Evolutionary conservation across 2,888 invertebrate genomes (phyloP).

Genomic region (Drosophila anomalipes): DNA sequence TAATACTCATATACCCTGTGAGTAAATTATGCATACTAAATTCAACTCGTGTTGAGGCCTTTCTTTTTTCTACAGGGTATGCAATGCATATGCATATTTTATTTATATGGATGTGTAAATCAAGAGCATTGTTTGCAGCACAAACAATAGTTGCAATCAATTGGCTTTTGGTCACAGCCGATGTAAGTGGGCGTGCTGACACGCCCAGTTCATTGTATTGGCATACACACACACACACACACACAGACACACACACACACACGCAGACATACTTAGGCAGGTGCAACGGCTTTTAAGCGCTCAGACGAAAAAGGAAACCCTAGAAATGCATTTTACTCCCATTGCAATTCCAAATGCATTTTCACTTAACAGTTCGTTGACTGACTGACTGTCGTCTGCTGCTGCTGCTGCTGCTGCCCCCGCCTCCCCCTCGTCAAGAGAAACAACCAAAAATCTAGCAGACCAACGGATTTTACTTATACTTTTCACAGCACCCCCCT

Average conservation of each 20-base stretch:
- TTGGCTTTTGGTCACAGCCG: slow-evolving; percentile 12
- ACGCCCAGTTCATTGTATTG: slow-evolving; percentile 44
- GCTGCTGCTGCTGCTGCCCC: too few relatives aligned
- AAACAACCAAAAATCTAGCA: slow-evolving; percentile 5
- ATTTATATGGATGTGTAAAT: slow-evolving; percentile 8
- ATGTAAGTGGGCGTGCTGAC: slow-evolving; percentile 19
- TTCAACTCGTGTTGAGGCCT: not conserved
- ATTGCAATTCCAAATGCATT: slow-evolving; percentile 55
- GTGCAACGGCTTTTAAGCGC: slow-evolving; percentile 60
- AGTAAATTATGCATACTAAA: too few relatives aligned
- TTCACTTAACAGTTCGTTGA: slow-evolving; percentile 68
- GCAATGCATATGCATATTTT: not conserved
- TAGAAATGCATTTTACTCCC: slow-evolving; percentile 62
- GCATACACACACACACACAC: not conserved
- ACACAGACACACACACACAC: slow-evolving; percentile 1
- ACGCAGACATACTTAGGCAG: slow-evolving; percentile 21
- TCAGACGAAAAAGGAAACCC: slow-evolving; percentile 54
- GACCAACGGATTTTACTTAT: slow-evolving; percentile 48
- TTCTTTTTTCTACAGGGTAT: slow-evolving; percentile 3
- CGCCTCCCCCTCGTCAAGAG: not conserved
- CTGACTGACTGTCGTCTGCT: slow-evolving; percentile 62
- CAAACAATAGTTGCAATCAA: slow-evolving; percentile 60
- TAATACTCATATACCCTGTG: not conserved
- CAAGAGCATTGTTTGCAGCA: slow-evolving; percentile 17
- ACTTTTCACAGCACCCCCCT: slow-evolving; percentile 40